phyloP scores from a whole-genome alignment of 2,888 invertebrate genomes.

The Drosophila paramelanica region DNA sequence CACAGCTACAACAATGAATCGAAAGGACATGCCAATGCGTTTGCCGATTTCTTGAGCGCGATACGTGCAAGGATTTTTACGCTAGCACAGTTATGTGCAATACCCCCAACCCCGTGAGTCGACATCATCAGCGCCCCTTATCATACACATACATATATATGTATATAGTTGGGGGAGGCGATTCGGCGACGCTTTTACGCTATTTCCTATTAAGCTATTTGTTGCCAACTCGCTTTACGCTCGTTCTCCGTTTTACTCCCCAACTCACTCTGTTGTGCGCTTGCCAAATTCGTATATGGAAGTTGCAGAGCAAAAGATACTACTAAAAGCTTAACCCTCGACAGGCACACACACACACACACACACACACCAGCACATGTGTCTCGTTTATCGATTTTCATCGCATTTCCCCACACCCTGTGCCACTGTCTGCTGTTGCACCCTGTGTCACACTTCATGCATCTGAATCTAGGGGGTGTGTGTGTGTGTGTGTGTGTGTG shows the following conservation, averaged over 20 bases:
- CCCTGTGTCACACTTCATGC: constrained; percentile 37
- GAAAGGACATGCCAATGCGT: constrained; percentile 75
- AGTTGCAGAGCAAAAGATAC: constrained; percentile 77
- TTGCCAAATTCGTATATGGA: constrained; percentile 68
- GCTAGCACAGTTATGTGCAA: constrained; percentile 35
- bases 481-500: constrained; percentile 24
- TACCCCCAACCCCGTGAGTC: neutral
- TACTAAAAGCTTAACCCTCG: constrained; percentile 74
- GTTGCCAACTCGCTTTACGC: constrained; percentile 48
- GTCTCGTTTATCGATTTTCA: constrained; percentile 72
- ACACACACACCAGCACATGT: constrained; percentile 29
- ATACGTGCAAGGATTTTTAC: constrained; percentile 76
- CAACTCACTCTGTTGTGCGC: constrained; percentile 19
- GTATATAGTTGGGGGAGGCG: constrained; percentile 11
- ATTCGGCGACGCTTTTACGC: constrained; percentile 69
- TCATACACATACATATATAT: constrained; percentile 23
- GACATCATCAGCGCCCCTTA: constrained; percentile 38
- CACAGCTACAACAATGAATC: constrained; percentile 47
- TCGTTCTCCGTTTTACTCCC: constrained; percentile 3
- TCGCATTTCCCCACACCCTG: constrained; percentile 30
- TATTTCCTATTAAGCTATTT: constrained; percentile 81
- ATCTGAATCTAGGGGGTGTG: constrained; percentile 19
- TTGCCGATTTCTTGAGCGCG: constrained; percentile 76
- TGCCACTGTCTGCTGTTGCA: constrained; percentile 52
- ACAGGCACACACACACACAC: constrained; percentile 30